A percentile compares a stretch with the other conserved stretches of the same genome.
Conservation (phyloP, 2,888 invertebrate species). For the Hymenopus coronatus region DNA sequence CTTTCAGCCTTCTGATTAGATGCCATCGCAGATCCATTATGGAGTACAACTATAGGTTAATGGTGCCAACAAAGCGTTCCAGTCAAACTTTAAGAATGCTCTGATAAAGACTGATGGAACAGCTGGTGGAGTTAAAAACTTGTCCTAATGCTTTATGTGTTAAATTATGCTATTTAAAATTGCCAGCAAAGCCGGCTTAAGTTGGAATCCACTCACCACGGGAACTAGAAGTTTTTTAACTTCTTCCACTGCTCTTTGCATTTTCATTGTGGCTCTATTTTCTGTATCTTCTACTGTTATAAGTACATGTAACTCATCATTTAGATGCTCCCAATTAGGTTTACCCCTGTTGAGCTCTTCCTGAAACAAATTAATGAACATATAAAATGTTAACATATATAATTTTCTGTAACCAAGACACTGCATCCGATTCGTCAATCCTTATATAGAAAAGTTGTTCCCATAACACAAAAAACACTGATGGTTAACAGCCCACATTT, state of each 20-base stretch:
- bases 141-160: no score
- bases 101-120: no score
- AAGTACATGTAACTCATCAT: constrained; percentile 96
- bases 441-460: no score
- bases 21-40: no score
- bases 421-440: neutral
- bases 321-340: constrained; percentile 99
- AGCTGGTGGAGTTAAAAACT: no score
- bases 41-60: no score
- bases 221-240: constrained; percentile 96
- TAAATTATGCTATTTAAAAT: neutral
- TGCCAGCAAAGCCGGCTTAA: neutral
- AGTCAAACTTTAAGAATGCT: no score
- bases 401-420: neutral
- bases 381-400: neutral
- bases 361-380: constrained; percentile 53
- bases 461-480: neutral
- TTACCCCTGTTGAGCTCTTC: constrained; percentile 99
- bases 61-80: no score
- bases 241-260: constrained; percentile 95
- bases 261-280: constrained; percentile 92
- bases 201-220: constrained; percentile 50
- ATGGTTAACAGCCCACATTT: neutral
- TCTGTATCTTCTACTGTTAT: constrained; percentile 98
- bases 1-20: no score